Percentiles rank a stretch among this genome's conserved stretches.
Conservation (phyloP, 2,797 vertebrate genomes). For the Fistularia tabacaria region DNA sequence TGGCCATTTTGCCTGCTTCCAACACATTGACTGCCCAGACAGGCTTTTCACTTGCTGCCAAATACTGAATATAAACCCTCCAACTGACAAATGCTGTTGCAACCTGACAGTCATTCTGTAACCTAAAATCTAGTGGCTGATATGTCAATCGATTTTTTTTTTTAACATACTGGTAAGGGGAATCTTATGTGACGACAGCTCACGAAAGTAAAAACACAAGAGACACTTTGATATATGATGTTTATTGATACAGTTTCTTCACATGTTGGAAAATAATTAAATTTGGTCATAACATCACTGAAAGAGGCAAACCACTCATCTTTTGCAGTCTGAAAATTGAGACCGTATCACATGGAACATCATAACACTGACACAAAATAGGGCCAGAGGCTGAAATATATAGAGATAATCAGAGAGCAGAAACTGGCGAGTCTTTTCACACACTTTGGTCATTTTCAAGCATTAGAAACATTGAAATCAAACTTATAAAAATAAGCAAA, state of each 20-base stretch:
- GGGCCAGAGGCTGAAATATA: constrained; percentile 22
- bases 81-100: too few relatives aligned
- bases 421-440: constrained; percentile 13
- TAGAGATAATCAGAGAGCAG: constrained; percentile 23
- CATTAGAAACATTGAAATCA: constrained; percentile 10
- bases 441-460: constrained; percentile 37
- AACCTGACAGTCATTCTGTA: too few relatives aligned
- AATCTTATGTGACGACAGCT: too few relatives aligned
- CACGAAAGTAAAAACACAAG: constrained; percentile 2
- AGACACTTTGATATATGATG: constrained; percentile 35
- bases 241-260: constrained; percentile 68
- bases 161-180: too few relatives aligned
- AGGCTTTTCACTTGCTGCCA: too few relatives aligned
- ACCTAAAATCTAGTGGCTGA: too few relatives aligned
- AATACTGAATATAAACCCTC: too few relatives aligned
- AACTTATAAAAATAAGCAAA: constrained; percentile 33
- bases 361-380: constrained; percentile 22
- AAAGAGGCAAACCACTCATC: constrained; percentile 49
- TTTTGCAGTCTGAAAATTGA: constrained; percentile 58
- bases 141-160: too few relatives aligned
- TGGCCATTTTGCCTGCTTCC: too few relatives aligned
- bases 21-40: too few relatives aligned
- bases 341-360: constrained; percentile 40
- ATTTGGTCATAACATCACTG: constrained; percentile 53
- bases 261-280: constrained; percentile 53